Base-by-base conservation (phyloP, 2,888 invertebrate genomes). In the Furcula furcula region DNA sequence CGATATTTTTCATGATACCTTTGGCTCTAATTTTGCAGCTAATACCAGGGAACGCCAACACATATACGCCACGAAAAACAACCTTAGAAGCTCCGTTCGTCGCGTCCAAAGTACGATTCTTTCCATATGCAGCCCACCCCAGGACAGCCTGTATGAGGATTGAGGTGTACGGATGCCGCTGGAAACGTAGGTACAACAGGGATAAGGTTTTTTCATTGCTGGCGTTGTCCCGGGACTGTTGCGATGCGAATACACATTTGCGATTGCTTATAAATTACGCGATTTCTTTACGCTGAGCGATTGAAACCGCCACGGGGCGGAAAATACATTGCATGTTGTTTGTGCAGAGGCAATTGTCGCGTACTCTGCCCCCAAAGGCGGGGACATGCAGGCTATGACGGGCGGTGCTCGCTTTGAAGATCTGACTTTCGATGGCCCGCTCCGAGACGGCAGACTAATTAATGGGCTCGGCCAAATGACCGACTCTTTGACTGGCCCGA, bases 71-170 rank as follows among this genome's bases (percentile, higher is more conserved):
- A 21, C 92, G 90, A 43, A 91, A 91, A 48, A 92, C 95, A 38
- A 90, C 92, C 45, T 85, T 97, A 51, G 95, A 95, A 55, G 92
- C 96, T 26, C 96, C 96, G 0, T 95, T 97, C 64, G 92, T 97
- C 25, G 96, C 96, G 9, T 94, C 94, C 40, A 93, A 93, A 81
- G 93, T 98, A 16, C 92, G 97, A 23, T 95, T 98, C 84, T 93
- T 96, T 51, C 98, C 98, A 0, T 95, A 94, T 86, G 95, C 96
- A 49, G 92, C 93, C 31, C 94, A 95, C 65, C 94, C 94, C 0
- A 89, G 97, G 34, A 97, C 97, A 0, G 95, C 97, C 29, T 98
- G 97, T 85, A 95, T 98, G 95, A 85, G 97, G 50, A 95, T 97
- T 22, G 98, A 98, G 75, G 86, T 97, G 36, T 97, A 95, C 73